phyloP scores from a whole-genome alignment of 2,888 invertebrate genomes.

The Pocota personata region DNA sequence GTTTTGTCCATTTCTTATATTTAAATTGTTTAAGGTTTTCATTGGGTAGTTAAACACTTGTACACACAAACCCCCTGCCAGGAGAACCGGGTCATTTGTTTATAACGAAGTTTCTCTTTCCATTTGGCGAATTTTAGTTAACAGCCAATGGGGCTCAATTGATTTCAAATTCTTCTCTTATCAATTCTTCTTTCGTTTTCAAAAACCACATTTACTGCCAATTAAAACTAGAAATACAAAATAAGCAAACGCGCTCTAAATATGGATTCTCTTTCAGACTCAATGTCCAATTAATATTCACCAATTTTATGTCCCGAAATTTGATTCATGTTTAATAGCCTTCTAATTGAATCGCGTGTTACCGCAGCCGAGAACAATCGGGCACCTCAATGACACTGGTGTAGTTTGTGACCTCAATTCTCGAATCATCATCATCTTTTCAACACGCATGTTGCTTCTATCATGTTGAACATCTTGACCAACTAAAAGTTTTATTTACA shows the following conservation, averaged over 20 bases:
- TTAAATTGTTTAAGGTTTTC: too few relatives aligned
- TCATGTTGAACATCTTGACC: slow-evolving; percentile 33
- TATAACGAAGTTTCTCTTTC: too few relatives aligned
- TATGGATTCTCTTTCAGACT: not conserved
- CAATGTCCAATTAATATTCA: not conserved
- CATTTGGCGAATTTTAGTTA: too few relatives aligned
- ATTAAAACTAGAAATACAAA: not conserved
- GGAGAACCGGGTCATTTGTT: too few relatives aligned
- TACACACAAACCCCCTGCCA: too few relatives aligned
- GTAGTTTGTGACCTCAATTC: slow-evolving; percentile 32
- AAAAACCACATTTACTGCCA: not conserved
- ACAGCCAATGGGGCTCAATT: too few relatives aligned
- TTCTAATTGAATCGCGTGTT: slow-evolving; percentile 35
- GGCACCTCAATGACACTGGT: slow-evolving; percentile 20
- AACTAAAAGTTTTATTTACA: slow-evolving; percentile 15
- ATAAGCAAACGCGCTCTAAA: not conserved
- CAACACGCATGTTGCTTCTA: slow-evolving; percentile 17
- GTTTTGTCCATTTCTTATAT: too few relatives aligned
- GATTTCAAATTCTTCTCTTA: not conserved
- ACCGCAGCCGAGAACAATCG: not conserved
- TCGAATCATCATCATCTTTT: slow-evolving; percentile 6
- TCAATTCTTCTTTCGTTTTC: not conserved
- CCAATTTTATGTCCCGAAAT: not conserved
- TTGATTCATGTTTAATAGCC: not conserved
- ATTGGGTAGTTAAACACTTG: too few relatives aligned